phyloP scores from a whole-genome alignment of 2,888 invertebrate genomes.

The Troglohyphantes excavatus region DNA sequence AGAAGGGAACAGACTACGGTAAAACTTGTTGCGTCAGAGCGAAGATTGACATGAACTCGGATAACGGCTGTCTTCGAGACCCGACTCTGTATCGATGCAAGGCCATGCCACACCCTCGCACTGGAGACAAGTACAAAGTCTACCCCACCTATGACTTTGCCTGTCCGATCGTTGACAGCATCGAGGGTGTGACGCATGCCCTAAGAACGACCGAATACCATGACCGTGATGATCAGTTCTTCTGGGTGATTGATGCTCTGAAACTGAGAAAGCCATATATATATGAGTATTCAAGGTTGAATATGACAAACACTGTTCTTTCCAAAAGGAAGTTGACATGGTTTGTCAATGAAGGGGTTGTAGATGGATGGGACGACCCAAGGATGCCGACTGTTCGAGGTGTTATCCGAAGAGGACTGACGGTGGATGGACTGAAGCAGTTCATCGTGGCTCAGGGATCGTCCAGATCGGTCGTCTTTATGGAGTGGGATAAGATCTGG shows the following conservation, averaged over 20 bases:
- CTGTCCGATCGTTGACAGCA: conserved; percentile 98
- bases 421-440: conserved; percentile 97
- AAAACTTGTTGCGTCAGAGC: conserved; percentile 96
- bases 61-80: conserved; percentile 98
- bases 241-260: conserved; percentile 94
- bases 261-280: conserved; percentile 94
- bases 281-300: conserved; percentile 97
- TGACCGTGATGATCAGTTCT: conserved; percentile 98
- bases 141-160: conserved; percentile 99
- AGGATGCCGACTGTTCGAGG: conserved; percentile 99
- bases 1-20: conserved; percentile 89
- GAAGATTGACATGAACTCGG: conserved; percentile 97
- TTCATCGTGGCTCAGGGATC: conserved; percentile 98
- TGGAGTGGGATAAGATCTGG: conserved; percentile 99
- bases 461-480: conserved; percentile 97
- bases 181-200: conserved; percentile 98
- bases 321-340: conserved; percentile 98
- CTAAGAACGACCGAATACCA: conserved; percentile 99
- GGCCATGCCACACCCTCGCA: conserved; percentile 95
- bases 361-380: conserved; percentile 99
- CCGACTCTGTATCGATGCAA: conserved; percentile 99
- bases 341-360: conserved; percentile 96
- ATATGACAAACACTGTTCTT: conserved; percentile 98
- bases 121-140: conserved; percentile 98
- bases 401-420: conserved; percentile 96